phyloP scores from a whole-genome alignment of 2,888 invertebrate genomes.

The Thymelicus sylvestris region DNA sequence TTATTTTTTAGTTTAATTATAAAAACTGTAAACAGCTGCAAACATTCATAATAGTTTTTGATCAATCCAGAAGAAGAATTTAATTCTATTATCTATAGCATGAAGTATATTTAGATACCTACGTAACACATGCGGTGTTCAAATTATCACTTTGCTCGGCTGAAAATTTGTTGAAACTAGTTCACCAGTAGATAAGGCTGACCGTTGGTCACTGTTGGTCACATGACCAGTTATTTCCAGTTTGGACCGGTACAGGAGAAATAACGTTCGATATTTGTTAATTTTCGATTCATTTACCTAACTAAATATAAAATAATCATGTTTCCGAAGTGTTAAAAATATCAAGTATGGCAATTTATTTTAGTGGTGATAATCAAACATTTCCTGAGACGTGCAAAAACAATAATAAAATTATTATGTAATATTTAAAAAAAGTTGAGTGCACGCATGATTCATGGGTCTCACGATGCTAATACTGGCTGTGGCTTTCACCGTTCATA shows the following conservation, averaged over 20 bases:
- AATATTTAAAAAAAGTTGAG: no score
- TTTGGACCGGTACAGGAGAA: constrained; percentile 1
- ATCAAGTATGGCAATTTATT: not conserved
- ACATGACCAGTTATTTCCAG: not conserved
- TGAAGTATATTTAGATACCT: not conserved
- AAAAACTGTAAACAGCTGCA: no score
- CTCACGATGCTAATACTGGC: no score
- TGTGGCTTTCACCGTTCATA: no score
- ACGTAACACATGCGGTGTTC: not conserved
- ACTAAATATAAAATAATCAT: not conserved
- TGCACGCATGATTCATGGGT: no score
- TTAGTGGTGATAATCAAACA: no score
- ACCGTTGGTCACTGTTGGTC: constrained; percentile 9
- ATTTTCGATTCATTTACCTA: constrained; percentile 6
- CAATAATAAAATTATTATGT: no score
- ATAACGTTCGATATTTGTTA: not conserved
- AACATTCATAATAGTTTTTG: no score
- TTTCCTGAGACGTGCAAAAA: no score
- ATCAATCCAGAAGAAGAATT: not conserved
- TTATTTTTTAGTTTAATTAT: no score
- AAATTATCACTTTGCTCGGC: not conserved
- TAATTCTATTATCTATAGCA: not conserved
- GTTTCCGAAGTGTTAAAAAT: not conserved
- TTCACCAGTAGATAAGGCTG: constrained; percentile 3
- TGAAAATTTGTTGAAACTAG: constrained; percentile 6